Percentiles rank a stretch among this genome's conserved stretches.
These are phyloP conservation scores for Agonopterix alstromeriana DNA, from an alignment of 2,888 invertebrate genomes.

Conservation along the genomic window DNA sequence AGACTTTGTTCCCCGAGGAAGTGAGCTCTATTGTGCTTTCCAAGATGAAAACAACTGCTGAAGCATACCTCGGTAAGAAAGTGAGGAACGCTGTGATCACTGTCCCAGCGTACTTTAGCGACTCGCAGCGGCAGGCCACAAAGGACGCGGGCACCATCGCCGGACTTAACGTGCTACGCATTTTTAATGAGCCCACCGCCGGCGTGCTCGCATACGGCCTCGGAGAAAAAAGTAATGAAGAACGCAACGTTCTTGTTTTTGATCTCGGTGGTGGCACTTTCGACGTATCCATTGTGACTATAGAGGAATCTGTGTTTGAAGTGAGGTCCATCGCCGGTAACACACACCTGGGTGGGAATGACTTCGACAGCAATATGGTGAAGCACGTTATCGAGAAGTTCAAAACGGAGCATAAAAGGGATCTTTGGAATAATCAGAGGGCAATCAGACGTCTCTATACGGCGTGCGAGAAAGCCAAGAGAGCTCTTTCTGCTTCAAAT, in stretches of 20 bases:
- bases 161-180: slow-evolving; percentile 72
- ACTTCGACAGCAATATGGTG: too few relatives aligned
- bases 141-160: too few relatives aligned
- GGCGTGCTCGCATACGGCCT: slow-evolving; percentile 91
- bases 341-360: slow-evolving; percentile 75
- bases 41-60: too few relatives aligned
- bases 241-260: slow-evolving; percentile 79
- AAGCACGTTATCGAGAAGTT: too few relatives aligned
- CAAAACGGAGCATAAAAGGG: too few relatives aligned
- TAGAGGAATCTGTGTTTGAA: slow-evolving; percentile 91
- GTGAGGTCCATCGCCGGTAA: slow-evolving; percentile 89
- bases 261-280: slow-evolving; percentile 85
- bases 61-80: too few relatives aligned
- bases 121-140: too few relatives aligned
- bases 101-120: too few relatives aligned
- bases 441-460: slow-evolving; percentile 76
- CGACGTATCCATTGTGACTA: slow-evolving; percentile 93
- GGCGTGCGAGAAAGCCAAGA: slow-evolving; percentile 88
- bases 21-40: too few relatives aligned
- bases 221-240: slow-evolving; percentile 81
- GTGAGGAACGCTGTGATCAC: too few relatives aligned
- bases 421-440: too few relatives aligned
- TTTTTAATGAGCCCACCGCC: slow-evolving; percentile 94
- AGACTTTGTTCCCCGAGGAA: too few relatives aligned
- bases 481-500: slow-evolving; percentile 85